Evolutionary conservation across 2,888 invertebrate genomes (phyloP).

Genomic region (Amiota mariae): DNA sequence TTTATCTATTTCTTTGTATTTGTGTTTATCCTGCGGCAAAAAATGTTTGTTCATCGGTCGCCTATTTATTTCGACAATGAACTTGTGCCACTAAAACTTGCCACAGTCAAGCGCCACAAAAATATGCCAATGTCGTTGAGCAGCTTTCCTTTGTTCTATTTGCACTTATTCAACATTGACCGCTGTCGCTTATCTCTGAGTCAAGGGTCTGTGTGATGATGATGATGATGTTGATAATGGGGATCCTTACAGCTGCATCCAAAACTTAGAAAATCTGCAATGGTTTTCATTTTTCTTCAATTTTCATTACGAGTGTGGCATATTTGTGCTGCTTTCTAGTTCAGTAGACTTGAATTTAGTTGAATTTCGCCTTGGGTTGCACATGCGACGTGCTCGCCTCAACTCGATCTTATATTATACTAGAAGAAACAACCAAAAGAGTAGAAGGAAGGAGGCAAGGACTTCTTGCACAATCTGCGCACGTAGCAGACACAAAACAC

Average conservation of each 20-base stretch:
- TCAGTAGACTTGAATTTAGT: conserved; percentile 20
- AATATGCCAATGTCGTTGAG: conserved; percentile 51
- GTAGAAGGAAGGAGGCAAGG: neutral
- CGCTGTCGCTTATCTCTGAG: neutral
- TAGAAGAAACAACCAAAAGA: neutral
- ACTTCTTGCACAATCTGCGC: conserved; percentile 45
- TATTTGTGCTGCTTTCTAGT: conserved; percentile 40
- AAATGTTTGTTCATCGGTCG: neutral
- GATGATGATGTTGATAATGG: no score
- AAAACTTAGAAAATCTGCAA: neutral
- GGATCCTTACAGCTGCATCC: no score
- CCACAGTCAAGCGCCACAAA: conserved; percentile 20
- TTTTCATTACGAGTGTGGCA: neutral
- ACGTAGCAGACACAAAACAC: conserved; percentile 56
- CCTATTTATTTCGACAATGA: conserved; percentile 65
- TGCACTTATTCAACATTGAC: conserved; percentile 25
- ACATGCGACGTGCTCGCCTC: conserved; percentile 9
- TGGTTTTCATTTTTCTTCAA: conserved; percentile 19
- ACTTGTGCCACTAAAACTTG: conserved; percentile 57
- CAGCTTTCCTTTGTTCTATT: conserved; percentile 39
- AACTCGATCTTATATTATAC: no score
- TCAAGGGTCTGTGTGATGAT: neutral
- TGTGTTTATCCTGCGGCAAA: conserved; percentile 10
- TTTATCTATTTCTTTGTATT: neutral
- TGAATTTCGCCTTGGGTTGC: conserved; percentile 12